Evolutionary conservation across 2,113 vertebrate genomes (phyloP), one percentile per base, ranked within the genome.

Genomic region (Triplophysa siluroides): DNA sequence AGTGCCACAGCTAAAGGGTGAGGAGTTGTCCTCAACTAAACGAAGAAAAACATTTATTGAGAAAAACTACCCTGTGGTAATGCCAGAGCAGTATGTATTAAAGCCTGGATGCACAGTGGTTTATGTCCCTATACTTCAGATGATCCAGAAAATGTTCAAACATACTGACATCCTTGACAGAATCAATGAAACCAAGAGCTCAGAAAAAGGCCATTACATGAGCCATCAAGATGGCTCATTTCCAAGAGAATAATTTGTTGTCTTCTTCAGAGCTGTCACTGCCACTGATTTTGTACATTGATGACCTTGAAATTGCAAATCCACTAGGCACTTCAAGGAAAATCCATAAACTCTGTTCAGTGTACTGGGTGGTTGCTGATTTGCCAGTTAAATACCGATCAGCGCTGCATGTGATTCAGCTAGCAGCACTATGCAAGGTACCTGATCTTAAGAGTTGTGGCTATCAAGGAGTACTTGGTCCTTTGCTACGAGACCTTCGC

Each of bases 131-230:
- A 21, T 80, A 7, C 79, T 58, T 19, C 19, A 80, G 23, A 80
- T 66, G 70, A 80, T 80, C 16, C 79, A 80, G 50, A 12, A 66
- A 74, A 80, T 80, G 29, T 60, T 74, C 24, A 80, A 24, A 67
- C 71, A 75, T 64, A 80, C 61, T 38, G 69, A 80, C 61, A 65
- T 80, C 38, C 78, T 64, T 65, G 60, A 80, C 45, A 50, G 33
- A 80, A 52, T 80, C 2, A 64, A 54, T 29, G 69, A 71, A 73
- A 80, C 45, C 52, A 80, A 58, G 13, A 13, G 6, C 0, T 7
- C 47, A 24, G 9, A 7, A 74, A 41, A 64, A 16, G 61, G 78
- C 6, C 47, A 80, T 41, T 74, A 74, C 16, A n/a, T 73, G 58
- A 80, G 78, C 12, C 61, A 80, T 62, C 26, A 80, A 56, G 69